Evolutionary conservation across 2,797 vertebrate species (phyloP), one percentile per base, ranked within the genome.

Genomic region (Eulemur albifrons): DNA sequence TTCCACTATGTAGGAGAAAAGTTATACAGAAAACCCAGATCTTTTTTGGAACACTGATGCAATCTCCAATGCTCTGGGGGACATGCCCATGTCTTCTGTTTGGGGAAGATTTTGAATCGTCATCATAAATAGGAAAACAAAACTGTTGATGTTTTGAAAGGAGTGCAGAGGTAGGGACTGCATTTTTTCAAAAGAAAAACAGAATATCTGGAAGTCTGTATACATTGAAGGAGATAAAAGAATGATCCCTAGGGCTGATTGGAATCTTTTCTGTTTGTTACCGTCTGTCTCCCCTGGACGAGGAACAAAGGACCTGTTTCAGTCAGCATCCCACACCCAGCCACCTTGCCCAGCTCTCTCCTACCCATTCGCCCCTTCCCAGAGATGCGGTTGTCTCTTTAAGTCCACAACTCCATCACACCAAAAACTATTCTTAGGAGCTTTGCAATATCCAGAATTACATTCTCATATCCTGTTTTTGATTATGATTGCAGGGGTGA

Each of bases 41-140:
- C 52, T 32, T 14, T 25, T 61, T 45, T 43, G 67, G 40, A 81
- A 70, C 32, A 21, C 10, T 43, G 17, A 48, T 6, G 7, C 27
- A 11, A 9, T 9, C 57, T 67, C 63, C 35, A 10, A 7, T 1
- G 1, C 17, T n/a, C 2, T 0, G 0, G 1, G 11, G 20, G 13
- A 4, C 4, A 20, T 18, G 30, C n/a, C 43, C 17, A 0, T 3
- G 13, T 20, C 18, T 27, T 25, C 5, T 4, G 15, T 17, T 43
- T 25, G 35, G 20, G 40, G 21, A 83, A 70, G 23, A 38, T 14
- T 57, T 54, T 10, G 4, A 38, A 14, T 8, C n/a, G 59, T 45
- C 35, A 61, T 25, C 21, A 5, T 4, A 48, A 81, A 27, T 5
- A 63, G 35, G 84, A 81, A 85, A 48, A 48, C 43, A 75, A 69